Evolutionary conservation across 2,888 invertebrate genomes (phyloP), one percentile per base, ranked within the genome.

Genomic region (Drosophila melanosoma): DNA sequence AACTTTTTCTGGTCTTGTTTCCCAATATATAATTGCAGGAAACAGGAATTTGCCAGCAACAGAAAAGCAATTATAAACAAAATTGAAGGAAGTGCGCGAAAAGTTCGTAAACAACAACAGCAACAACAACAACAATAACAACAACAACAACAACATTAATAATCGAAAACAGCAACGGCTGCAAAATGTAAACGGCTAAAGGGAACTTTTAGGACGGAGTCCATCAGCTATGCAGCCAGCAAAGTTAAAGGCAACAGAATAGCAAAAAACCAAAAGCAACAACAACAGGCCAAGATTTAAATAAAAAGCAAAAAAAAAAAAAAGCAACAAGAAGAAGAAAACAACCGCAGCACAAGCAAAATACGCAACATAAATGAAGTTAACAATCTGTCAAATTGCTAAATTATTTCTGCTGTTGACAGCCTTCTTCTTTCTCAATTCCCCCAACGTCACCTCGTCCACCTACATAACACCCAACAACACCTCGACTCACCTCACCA

Each of bases 401-500:
- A 92, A 93, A 91, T 91, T 92, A 91, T 91, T 92, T 92, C 93
- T 93, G 93, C 93, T 93, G 92, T 87, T 92, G 92, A 93, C 93
- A 91, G 93, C 92, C 83, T 88, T 92, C 90, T 91, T 90, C 91
- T 89, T 90, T 86, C 90, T 89, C 80, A 84, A 90, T 87, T 92
- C 90, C 86, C 87, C 81, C 74, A 80, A 85, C 79, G 73, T 69
- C 76, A 73, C 76, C 62, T 72, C 62, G 60, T 38, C 56, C 62
- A 53, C 36, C 60, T 57, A 15, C 71, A 59, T 11, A 51, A 10
- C 32, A 61, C 20, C 23, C 48, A 45, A 33, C 57, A 49, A 32
- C 45, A 38, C 57, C 36, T 59, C 26, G 42, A 12, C 15, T 29
- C 36, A 11, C 49, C 26, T 38, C 74, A 56, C n/a, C 58, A 69